Conservation (phyloP, 2,797 vertebrate species). For the Platyrinchus mystaceus region DNA sequence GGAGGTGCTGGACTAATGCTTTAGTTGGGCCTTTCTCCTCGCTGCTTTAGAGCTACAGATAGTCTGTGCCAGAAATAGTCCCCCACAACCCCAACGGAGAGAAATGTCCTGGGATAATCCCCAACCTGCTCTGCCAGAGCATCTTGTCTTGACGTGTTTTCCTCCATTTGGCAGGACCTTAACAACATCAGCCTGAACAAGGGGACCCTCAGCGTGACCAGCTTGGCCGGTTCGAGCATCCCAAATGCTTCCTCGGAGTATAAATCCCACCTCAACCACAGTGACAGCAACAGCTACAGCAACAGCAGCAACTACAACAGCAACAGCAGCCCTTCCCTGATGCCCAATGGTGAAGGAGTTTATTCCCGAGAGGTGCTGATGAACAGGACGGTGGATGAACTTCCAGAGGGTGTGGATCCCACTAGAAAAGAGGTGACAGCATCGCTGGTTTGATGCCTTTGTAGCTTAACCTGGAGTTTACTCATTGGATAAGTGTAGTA, state of each 20-base stretch:
- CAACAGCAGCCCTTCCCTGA: not conserved
- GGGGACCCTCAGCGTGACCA: constrained; percentile 10
- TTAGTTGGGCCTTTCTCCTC: not conserved
- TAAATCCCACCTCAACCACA: constrained; percentile 52
- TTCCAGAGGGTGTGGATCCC: constrained; percentile 83
- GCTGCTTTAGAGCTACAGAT: not conserved
- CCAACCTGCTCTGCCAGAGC: not conserved
- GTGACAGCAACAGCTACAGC: not conserved
- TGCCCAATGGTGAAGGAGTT: constrained; percentile 13
- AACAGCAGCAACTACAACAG: not conserved
- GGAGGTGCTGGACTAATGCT: not conserved
- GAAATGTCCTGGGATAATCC: not conserved
- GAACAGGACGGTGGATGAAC: constrained; percentile 76
- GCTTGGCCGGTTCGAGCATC: not conserved
- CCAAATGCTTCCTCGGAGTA: constrained; percentile 37
- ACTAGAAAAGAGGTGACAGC: constrained; percentile 81
- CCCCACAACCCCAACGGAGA: not conserved
- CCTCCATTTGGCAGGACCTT: constrained; percentile 76
- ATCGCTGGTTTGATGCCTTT: not conserved
- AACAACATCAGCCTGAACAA: constrained; percentile 74
- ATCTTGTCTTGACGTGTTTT: not conserved
- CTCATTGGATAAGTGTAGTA: not conserved
- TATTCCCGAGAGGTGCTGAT: constrained; percentile 70
- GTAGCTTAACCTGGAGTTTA: not conserved
- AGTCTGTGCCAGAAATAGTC: not conserved